Conservation (phyloP, 2,113 vertebrate species). For the Chroicocephalus ridibundus region DNA sequence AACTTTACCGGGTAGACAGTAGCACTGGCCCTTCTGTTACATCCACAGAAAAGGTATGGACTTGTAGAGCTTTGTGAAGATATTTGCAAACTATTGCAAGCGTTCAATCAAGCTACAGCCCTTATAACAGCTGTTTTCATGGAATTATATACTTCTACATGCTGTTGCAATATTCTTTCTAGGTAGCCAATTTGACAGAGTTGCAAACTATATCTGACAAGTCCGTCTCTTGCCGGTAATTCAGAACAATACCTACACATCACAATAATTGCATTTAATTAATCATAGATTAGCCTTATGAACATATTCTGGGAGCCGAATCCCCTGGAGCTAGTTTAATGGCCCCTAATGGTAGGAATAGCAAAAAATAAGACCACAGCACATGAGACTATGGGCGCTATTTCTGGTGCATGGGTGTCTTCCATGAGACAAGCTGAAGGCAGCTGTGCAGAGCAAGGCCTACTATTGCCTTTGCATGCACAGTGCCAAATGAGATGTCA, state of each 20-base stretch:
- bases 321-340: background rate
- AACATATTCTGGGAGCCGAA: background rate
- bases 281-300: background rate
- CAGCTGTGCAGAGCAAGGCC: background rate
- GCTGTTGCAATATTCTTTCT: background rate
- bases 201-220: background rate
- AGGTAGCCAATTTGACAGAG: background rate
- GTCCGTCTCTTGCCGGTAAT: background rate
- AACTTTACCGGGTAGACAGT: background rate
- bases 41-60: background rate
- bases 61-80: background rate
- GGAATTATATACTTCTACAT: background rate
- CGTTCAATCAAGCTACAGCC: background rate
- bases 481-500: background rate
- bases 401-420: background rate
- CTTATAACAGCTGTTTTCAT: background rate
- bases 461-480: background rate
- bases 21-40: background rate
- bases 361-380: background rate
- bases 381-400: fast-evolving
- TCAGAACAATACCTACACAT: background rate
- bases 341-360: background rate
- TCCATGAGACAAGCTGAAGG: background rate
- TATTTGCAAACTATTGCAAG: background rate
- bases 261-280: background rate